phyloP scores from a whole-genome alignment of 2,113 vertebrate species.

The Oreochromis niloticus region DNA sequence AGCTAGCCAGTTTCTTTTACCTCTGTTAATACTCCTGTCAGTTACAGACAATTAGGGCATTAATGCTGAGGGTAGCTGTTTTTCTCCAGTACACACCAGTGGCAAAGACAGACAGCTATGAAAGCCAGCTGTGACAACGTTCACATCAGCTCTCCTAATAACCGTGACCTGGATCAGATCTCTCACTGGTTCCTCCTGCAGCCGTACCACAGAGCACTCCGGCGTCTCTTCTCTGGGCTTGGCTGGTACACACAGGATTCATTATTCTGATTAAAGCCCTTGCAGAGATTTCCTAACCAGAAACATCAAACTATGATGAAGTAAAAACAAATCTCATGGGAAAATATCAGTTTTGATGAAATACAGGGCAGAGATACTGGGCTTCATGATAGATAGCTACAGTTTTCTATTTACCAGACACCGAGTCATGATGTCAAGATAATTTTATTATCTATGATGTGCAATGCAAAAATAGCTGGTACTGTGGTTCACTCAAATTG shows the following conservation, averaged over 20 bases:
- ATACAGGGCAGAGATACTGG: not conserved
- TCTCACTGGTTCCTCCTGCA: conserved; percentile 7
- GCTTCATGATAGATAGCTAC: not conserved
- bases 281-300: conserved; percentile 11
- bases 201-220: not conserved
- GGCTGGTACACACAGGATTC: conserved; percentile 30
- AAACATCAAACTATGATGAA: conserved; percentile 31
- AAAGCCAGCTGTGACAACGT: conserved; percentile 56
- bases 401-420: not conserved
- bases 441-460: not conserved
- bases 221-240: conserved; percentile 5
- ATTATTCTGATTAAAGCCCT: conserved; percentile 37
- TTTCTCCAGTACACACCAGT: conserved; percentile 7
- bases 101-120: conserved; percentile 11
- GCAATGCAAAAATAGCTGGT: not conserved
- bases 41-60: conserved; percentile 32
- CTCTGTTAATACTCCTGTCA: conserved; percentile 10
- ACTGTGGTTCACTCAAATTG: not conserved
- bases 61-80: conserved; percentile 18
- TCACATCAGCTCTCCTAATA: conserved; percentile 40
- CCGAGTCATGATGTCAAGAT: not conserved
- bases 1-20: not conserved
- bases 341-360: conserved; percentile 5
- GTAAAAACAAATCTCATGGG: conserved; percentile 6
- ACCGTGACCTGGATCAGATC: conserved; percentile 34